These are phyloP conservation scores for Alethe castanea DNA, from an alignment of 2,113 vertebrate species.

Conservation along the genomic window DNA sequence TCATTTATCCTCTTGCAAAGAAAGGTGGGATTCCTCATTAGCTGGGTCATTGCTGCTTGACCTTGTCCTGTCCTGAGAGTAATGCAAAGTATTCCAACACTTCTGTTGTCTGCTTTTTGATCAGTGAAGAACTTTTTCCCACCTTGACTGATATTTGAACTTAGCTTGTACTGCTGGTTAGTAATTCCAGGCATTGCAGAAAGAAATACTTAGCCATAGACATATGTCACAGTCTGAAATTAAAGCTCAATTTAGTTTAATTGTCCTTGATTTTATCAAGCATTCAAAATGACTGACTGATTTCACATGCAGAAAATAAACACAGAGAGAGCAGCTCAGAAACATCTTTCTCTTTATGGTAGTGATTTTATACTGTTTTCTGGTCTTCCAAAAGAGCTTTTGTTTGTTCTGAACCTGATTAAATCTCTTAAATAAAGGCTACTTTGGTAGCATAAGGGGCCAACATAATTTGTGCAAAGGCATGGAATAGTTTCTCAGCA, in stretches of 20 bases:
- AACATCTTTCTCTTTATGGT: slow-evolving; percentile 17
- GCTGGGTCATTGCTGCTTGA: neutral
- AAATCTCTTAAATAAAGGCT: neutral
- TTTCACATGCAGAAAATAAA: slow-evolving; percentile 71
- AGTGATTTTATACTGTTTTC: neutral
- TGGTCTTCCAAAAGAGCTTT: slow-evolving; percentile 3
- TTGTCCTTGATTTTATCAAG: slow-evolving; percentile 78
- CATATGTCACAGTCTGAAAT: slow-evolving; percentile 69
- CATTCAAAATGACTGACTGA: slow-evolving; percentile 69
- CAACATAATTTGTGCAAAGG: neutral
- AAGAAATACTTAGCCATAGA: slow-evolving; percentile 63
- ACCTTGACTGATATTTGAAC: slow-evolving; percentile 39
- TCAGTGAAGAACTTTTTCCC: slow-evolving; percentile 19
- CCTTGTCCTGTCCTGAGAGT: neutral
- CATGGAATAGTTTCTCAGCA: neutral
- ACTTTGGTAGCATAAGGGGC: neutral
- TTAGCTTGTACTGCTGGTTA: slow-evolving; percentile 53
- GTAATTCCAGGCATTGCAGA: slow-evolving; percentile 68
- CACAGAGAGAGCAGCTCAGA: slow-evolving; percentile 40
- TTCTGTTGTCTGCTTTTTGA: slow-evolving; percentile 12
- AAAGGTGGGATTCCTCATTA: neutral
- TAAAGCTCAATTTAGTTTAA: slow-evolving; percentile 78
- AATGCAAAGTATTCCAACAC: neutral
- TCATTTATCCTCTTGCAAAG: neutral
- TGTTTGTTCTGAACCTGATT: neutral